Evolutionary conservation across 2,797 vertebrate genomes (phyloP).

Genomic region (Buceros bicornis): DNA sequence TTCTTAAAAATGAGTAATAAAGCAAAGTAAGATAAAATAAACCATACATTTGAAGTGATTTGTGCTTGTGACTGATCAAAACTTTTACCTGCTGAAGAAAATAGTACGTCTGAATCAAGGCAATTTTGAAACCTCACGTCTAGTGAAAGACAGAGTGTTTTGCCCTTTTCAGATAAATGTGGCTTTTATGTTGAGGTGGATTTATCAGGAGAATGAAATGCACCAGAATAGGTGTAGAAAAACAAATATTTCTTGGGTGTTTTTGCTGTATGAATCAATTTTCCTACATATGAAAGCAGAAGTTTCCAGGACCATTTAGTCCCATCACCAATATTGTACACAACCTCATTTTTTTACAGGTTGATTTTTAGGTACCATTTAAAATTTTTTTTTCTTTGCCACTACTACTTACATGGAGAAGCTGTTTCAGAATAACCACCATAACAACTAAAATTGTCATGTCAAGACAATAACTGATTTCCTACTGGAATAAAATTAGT

Average conservation of each 20-base stretch:
- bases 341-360: not conserved
- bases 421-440: not conserved
- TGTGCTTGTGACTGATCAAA: not conserved
- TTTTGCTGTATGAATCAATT: not conserved
- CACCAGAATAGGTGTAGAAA: not conserved
- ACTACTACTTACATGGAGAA: not conserved
- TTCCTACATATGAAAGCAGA: not conserved
- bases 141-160: not conserved
- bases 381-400: not conserved
- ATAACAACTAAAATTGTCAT: no score
- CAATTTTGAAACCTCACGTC: not conserved
- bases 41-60: not conserved
- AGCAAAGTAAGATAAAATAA: not conserved
- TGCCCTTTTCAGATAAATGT: not conserved
- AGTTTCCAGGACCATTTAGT: not conserved
- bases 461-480: not conserved
- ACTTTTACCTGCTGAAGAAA: not conserved
- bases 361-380: not conserved
- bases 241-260: not conserved
- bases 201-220: not conserved
- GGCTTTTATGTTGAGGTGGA: not conserved
- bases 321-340: not conserved
- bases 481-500: not conserved
- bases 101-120: not conserved
- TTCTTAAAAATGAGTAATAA: not conserved